Percentiles rank a stretch among this genome's conserved stretches.
Evolutionary conservation across 2,888 invertebrate species (phyloP).

Genomic region (Ellobium chinense): DNA sequence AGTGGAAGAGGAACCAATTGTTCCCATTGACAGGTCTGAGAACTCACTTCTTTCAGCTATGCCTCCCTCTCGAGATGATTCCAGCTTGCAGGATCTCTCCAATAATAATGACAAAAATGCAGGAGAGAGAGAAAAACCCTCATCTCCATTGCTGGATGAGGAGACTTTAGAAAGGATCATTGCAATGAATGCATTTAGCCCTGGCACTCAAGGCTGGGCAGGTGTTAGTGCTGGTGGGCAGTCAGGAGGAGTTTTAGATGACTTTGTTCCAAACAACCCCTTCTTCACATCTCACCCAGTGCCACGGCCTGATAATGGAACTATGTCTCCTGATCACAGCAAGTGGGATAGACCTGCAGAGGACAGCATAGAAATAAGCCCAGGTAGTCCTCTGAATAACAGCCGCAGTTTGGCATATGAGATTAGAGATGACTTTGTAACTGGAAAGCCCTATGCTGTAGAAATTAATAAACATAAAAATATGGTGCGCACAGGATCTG

Average conservation of each 20-base stretch:
- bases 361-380: not conserved
- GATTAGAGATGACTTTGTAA: slow-evolving; percentile 62
- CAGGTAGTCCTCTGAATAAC: not conserved
- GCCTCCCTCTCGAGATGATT: not conserved
- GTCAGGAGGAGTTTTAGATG: slow-evolving; percentile 58
- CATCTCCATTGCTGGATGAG: slow-evolving; percentile 35
- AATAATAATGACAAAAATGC: slow-evolving; percentile 29
- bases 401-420: slow-evolving; percentile 63
- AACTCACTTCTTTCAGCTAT: not conserved
- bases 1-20: not conserved
- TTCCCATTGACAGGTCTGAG: not conserved
- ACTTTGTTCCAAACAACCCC: slow-evolving; percentile 61
- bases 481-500: not conserved
- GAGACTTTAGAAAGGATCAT: slow-evolving; percentile 48
- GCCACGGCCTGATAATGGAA: not conserved
- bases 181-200: slow-evolving; percentile 52
- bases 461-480: slow-evolving; percentile 42
- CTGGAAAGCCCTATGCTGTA: slow-evolving; percentile 56
- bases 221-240: slow-evolving; percentile 58
- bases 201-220: slow-evolving; percentile 52
- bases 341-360: not conserved
- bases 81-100: not conserved
- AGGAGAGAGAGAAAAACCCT: slow-evolving; percentile 25
- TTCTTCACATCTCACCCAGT: slow-evolving; percentile 48
- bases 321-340: not conserved